Percentiles rank a stretch among this genome's conserved stretches.
Conservation (phyloP, 2,797 vertebrate species). For the Platalea minor region DNA sequence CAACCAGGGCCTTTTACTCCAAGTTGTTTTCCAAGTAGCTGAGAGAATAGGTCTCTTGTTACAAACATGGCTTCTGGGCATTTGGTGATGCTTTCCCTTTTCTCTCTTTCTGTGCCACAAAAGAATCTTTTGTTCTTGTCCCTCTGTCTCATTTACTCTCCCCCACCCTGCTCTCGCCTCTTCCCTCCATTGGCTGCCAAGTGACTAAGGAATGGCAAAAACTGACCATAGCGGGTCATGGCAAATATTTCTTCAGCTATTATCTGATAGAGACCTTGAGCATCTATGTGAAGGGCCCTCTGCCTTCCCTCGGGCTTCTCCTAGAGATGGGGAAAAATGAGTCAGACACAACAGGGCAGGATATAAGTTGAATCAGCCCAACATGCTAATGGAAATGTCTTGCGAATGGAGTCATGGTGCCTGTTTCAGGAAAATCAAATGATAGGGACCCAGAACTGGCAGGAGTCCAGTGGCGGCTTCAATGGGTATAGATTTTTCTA, state of each 20-base stretch:
- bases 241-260: conserved; percentile 68
- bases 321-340: not conserved
- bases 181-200: conserved; percentile 73
- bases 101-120: conserved; percentile 72
- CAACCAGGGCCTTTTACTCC: conserved; percentile 65
- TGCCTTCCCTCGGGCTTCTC: conserved; percentile 26
- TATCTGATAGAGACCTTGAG: conserved; percentile 45
- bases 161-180: conserved; percentile 68
- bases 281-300: conserved; percentile 30
- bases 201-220: conserved; percentile 72
- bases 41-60: conserved; percentile 83
- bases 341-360: conserved; percentile 20
- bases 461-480: not conserved
- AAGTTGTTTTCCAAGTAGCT: conserved; percentile 78
- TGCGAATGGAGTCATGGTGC: conserved; percentile 8
- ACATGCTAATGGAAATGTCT: conserved; percentile 5
- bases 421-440: conserved; percentile 27
- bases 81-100: conserved; percentile 80
- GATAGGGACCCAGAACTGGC: not conserved
- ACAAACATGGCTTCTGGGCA: conserved; percentile 83
- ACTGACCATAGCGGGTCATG: conserved; percentile 69
- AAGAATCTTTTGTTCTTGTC: conserved; percentile 78
- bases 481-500: not conserved
- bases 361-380: conserved; percentile 46
- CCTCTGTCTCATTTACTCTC: conserved; percentile 70